Conservation (phyloP, 2,797 vertebrate species). For the Columba guinea region DNA sequence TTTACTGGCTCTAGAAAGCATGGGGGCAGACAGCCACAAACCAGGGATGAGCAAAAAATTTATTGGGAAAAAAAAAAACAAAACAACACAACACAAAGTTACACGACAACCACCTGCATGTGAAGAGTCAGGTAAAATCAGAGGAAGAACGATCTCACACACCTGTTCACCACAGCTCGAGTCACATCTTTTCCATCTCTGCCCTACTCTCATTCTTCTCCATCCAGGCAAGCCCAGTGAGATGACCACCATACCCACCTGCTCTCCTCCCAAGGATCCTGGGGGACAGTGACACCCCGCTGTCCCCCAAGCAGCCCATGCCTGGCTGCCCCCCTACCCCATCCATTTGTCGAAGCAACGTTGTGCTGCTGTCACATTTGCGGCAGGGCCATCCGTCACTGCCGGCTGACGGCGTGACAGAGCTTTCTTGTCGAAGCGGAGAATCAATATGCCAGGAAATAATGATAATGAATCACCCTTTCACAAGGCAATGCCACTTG, state of each 20-base stretch:
- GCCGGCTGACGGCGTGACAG: background rate
- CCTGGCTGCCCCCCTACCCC: background rate
- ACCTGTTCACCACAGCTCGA: background rate
- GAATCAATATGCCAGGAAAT: constrained; percentile 66
- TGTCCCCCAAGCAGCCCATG: background rate
- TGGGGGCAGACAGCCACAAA: background rate
- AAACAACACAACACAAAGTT: background rate
- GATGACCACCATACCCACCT: background rate
- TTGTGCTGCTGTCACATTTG: background rate
- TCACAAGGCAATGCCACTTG: background rate
- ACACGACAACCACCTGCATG: background rate
- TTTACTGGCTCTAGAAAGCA: background rate
- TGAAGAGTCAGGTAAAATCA: background rate
- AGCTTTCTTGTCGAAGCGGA: constrained; percentile 49
- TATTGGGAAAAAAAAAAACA: background rate
- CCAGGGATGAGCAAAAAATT: background rate
- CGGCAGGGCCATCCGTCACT: constrained; percentile 26
- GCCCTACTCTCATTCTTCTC: background rate
- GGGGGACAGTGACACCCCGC: background rate
- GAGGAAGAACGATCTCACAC: background rate
- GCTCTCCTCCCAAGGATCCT: background rate
- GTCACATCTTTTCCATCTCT: background rate
- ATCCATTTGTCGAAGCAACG: background rate
- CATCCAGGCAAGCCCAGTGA: background rate
- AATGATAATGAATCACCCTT: constrained; percentile 63